Conservation (phyloP, 2,113 vertebrate genomes). For the Pollimyrus isidori region DNA sequence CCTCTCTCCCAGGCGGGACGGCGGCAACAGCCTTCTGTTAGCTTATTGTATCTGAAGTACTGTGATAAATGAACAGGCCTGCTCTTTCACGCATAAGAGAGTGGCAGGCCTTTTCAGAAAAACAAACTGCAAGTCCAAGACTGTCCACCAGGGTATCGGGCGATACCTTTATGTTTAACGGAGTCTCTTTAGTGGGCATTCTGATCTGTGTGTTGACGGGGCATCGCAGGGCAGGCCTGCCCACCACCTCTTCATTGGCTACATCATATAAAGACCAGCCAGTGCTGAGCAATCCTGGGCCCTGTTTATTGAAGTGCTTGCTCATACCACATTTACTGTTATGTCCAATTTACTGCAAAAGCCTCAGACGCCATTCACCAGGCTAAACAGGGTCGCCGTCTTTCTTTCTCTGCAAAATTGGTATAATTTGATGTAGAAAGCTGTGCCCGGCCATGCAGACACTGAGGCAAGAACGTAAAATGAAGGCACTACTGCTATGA, state of each 20-base stretch:
- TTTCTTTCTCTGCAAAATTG: slow-evolving; percentile 64
- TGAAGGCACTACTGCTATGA: neutral
- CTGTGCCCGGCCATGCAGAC: slow-evolving; percentile 18
- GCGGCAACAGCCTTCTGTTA: slow-evolving; percentile 58
- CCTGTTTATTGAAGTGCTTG: slow-evolving; percentile 63
- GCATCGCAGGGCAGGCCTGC: slow-evolving; percentile 33
- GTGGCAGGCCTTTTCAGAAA: slow-evolving; percentile 53
- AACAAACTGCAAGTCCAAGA: slow-evolving; percentile 57
- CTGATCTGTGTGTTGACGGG: neutral
- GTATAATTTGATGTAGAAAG: slow-evolving; percentile 65
- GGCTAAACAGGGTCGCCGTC: slow-evolving; percentile 63
- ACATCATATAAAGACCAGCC: slow-evolving; percentile 10
- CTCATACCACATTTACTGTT: slow-evolving; percentile 61
- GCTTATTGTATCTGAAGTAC: slow-evolving; percentile 55
- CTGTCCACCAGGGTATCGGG: slow-evolving; percentile 24
- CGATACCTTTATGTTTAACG: neutral
- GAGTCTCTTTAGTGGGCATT: slow-evolving; percentile 1
- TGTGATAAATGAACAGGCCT: slow-evolving; percentile 58
- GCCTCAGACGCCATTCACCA: slow-evolving; percentile 40
- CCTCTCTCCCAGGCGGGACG: slow-evolving; percentile 52
- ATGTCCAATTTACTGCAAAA: slow-evolving; percentile 69
- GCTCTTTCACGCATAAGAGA: slow-evolving; percentile 57
- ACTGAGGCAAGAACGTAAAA: slow-evolving; percentile 34
- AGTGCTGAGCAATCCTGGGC: slow-evolving; percentile 65
- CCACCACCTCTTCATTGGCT: neutral